A percentile compares a stretch with the other conserved stretches of the same genome.
These are phyloP conservation scores for Pterophyllum scalare DNA, from an alignment of 2,113 vertebrate genomes.

Conservation along the genomic window DNA sequence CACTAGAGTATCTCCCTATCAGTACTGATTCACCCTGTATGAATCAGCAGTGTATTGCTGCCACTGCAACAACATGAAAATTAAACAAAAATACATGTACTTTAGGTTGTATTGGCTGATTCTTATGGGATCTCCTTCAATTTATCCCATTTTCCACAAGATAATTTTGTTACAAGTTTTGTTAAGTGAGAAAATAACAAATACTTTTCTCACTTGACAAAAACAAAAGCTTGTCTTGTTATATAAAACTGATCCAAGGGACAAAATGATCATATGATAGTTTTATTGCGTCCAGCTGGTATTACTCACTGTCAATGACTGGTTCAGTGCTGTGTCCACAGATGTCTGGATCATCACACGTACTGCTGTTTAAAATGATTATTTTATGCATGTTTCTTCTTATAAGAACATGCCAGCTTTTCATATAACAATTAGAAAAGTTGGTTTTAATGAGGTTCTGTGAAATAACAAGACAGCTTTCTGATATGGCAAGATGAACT, in stretches of 20 bases:
- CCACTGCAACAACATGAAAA: neutral
- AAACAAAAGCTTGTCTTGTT: neutral
- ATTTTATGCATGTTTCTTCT: neutral
- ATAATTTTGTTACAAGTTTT: neutral
- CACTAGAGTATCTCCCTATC: constrained; percentile 5
- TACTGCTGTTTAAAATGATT: neutral
- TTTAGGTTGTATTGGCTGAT: neutral
- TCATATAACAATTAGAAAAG: neutral
- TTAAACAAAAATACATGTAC: neutral
- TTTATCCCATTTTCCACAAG: neutral
- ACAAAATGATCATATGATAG: constrained; percentile 4
- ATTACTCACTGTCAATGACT: constrained; percentile 4
- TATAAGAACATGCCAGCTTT: neutral
- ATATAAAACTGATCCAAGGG: neutral
- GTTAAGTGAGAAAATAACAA: neutral
- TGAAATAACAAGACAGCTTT: neutral
- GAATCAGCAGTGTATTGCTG: neutral
- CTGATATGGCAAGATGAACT: neutral
- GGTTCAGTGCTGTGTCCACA: constrained; percentile 5
- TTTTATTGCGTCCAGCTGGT: constrained; percentile 1
- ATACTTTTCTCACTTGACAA: neutral
- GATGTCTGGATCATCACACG: constrained; percentile 9
- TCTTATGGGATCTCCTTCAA: neutral
- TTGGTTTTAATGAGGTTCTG: neutral
- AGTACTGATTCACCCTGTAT: neutral